phyloP scores from a whole-genome alignment of 2,797 vertebrate genomes.

The Xenopus petersii region DNA sequence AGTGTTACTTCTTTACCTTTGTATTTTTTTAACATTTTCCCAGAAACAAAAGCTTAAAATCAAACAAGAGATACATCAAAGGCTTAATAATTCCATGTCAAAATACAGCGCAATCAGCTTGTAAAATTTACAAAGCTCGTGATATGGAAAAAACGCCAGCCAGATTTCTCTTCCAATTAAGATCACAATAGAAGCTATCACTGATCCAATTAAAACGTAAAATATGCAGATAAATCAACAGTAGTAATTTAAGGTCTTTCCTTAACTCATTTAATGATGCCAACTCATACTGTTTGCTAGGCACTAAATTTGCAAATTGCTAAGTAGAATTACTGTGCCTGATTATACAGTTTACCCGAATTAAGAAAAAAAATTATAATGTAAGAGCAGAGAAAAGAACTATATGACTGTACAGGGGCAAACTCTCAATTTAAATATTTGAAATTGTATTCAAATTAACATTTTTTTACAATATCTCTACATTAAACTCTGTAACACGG shows the following conservation, averaged over 20 bases:
- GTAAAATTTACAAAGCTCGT: constrained; percentile 9
- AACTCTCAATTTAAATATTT: too few relatives aligned
- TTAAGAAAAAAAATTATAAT: neutral
- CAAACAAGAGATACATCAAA: too few relatives aligned
- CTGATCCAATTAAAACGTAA: constrained; percentile 43
- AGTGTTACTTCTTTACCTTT: too few relatives aligned
- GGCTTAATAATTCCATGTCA: too few relatives aligned
- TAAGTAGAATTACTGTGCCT: constrained; percentile 22
- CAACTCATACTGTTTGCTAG: constrained; percentile 19
- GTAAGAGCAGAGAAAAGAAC: too few relatives aligned
- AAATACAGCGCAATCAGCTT: too few relatives aligned
- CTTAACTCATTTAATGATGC: constrained; percentile 35
- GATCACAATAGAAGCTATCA: constrained; percentile 38
- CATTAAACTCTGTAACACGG: too few relatives aligned
- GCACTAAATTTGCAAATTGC: constrained; percentile 15
- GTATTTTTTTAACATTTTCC: too few relatives aligned
- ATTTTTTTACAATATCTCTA: too few relatives aligned
- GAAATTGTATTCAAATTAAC: too few relatives aligned
- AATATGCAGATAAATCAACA: constrained; percentile 32
- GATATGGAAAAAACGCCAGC: constrained; percentile 3
- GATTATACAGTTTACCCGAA: constrained; percentile 8
- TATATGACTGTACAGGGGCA: too few relatives aligned
- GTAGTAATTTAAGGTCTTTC: constrained; percentile 30
- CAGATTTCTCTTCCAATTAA: constrained; percentile 38
- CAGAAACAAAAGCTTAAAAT: too few relatives aligned